Evolutionary conservation across 2,797 vertebrate species (phyloP), one percentile per base, ranked within the genome.

Genomic region (Melanotaenia pygmaea): DNA sequence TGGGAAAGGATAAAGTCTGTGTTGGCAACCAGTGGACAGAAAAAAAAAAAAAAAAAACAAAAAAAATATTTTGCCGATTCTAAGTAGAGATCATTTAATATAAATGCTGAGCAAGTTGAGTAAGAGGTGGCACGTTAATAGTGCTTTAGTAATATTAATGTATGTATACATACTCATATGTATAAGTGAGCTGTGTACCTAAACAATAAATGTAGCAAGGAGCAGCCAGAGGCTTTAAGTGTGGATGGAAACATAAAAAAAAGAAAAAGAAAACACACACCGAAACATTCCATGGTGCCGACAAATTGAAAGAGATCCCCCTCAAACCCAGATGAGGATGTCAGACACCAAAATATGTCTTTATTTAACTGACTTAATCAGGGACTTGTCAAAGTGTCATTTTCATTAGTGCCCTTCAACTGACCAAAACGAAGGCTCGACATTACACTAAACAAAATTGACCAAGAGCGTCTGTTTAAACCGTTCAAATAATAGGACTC

Each of bases 51-150:
- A 3, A 28, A 70, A 77, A 77, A 5, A 26, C 0, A 28, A 70
- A 77, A 80, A 87, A 88, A 89, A 86, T 70, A 84, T 86, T 88
- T 90, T 85, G 91, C 93, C 90, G 93, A 94, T 94, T 94, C 91
- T 92, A 92, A 92, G 88, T 94, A 93, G 94, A 94, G 94, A 95
- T 96, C 95, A 96, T 96, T 96, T 96, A 97, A 96, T 96, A 95
- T 95, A 96, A 96, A 97, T 94, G 95, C 94, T 93, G 93, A 96
- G 94, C 94, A 89, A 91, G 92, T 93, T 91, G 92, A 93, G 92
- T 93, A 94, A 92, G 85, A 94, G 86, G 93, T 94, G 93, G 91
- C 93, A 94, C 90, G 32, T 93, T 93, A 94, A 93, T 89, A 93
- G 90, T 94, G 91, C 91, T 93, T 91, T 93, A 91, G 91, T 93